A percentile compares a stretch with the other conserved stretches of the same genome.
Conservation (phyloP, 2,797 vertebrate species). For the Lemur catta region DNA sequence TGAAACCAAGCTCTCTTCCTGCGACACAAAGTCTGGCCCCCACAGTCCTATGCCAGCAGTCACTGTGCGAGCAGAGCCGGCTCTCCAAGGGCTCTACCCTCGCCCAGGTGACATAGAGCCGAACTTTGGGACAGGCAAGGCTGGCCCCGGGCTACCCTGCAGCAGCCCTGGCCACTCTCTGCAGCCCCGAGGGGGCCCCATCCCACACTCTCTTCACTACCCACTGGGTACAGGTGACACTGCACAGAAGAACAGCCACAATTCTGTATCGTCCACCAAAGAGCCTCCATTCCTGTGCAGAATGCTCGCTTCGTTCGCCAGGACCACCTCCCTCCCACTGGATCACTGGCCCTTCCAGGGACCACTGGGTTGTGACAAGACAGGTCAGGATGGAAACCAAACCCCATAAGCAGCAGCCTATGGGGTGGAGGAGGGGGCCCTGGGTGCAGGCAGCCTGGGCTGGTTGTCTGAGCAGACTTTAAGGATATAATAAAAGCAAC, state of each 20-base stretch:
- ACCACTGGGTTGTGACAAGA: too few species aligned
- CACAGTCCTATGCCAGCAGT: background rate
- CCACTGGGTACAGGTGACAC: background rate
- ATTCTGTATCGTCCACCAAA: background rate
- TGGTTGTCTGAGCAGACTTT: background rate
- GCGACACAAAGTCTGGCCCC: background rate
- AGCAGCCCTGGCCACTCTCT: background rate
- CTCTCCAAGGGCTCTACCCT: background rate
- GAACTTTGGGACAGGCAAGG: background rate
- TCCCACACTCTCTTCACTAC: background rate
- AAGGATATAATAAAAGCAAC: background rate
- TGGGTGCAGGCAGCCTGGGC: too few species aligned
- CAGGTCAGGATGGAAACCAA: background rate
- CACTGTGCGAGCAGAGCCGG: accelerated
- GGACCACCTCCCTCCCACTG: background rate
- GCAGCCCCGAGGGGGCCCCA: background rate
- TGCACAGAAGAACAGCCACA: background rate
- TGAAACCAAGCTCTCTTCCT: background rate
- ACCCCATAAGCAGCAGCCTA: accelerated
- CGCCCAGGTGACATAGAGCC: background rate
- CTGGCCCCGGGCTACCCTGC: background rate
- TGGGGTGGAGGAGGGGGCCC: background rate
- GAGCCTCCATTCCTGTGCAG: background rate
- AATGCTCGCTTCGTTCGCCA: accelerated
- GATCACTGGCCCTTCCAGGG: background rate